phyloP scores from a whole-genome alignment of 2,888 invertebrate genomes.

The Tryphoninae sp. region DNA sequence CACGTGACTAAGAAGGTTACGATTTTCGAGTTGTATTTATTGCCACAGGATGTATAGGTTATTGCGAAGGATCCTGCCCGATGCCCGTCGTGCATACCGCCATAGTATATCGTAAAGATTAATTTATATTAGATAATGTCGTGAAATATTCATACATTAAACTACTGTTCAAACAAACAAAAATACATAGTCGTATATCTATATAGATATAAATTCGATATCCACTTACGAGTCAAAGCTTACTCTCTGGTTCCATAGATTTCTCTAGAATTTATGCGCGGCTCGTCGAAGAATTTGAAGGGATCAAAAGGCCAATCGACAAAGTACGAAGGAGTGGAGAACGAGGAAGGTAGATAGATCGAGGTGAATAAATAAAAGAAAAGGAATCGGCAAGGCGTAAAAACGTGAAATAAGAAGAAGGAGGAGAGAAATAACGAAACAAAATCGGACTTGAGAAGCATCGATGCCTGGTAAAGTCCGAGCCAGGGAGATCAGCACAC shows the following conservation, averaged over 20 bases:
- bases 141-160: slow-evolving; percentile 56
- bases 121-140: slow-evolving; percentile 48
- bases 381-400: slow-evolving; percentile 25
- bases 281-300: slow-evolving; percentile 52
- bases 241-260: slow-evolving; percentile 39
- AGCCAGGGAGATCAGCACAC: slow-evolving; percentile 43
- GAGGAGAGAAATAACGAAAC: slow-evolving; percentile 18
- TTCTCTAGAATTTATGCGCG: slow-evolving; percentile 44
- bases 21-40: slow-evolving; percentile 53
- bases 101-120: slow-evolving; percentile 49
- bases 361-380: slow-evolving; percentile 55
- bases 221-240: slow-evolving; percentile 32
- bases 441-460: slow-evolving; percentile 57
- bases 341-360: slow-evolving; percentile 58
- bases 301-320: slow-evolving; percentile 58
- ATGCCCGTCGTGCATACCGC: slow-evolving; percentile 61
- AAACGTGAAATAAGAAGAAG: slow-evolving; percentile 43
- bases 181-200: background rate
- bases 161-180: slow-evolving; percentile 29
- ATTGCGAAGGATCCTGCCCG: slow-evolving; percentile 44
- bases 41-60: slow-evolving; percentile 28
- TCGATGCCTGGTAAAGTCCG: slow-evolving; percentile 64
- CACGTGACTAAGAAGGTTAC: slow-evolving; percentile 34
- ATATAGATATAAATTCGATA: slow-evolving; percentile 33
- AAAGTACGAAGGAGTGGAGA: slow-evolving; percentile 57